Evolutionary conservation across 1,140 invertebrate genomes (phyloP).

Genomic region (Nebria ingens): DNA sequence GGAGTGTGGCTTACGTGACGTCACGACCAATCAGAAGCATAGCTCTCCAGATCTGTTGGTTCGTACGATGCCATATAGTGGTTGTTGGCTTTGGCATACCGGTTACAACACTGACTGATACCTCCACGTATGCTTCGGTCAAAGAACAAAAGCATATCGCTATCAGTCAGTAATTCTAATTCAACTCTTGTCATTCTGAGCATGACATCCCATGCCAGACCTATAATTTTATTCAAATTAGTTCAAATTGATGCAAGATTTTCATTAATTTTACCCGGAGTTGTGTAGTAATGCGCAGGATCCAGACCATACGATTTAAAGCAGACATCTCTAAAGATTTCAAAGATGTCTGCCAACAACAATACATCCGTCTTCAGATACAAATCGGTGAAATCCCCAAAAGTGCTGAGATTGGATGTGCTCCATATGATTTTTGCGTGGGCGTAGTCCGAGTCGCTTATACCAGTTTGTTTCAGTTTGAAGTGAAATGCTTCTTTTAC

Average conservation of each 20-base stretch:
- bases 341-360: slow-evolving; percentile 34
- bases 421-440: slow-evolving; percentile 32
- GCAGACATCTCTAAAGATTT: slow-evolving; percentile 30
- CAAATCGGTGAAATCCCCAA: slow-evolving; percentile 32
- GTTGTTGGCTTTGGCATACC: neutral
- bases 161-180: neutral
- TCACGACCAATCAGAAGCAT: no score
- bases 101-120: no score
- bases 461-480: slow-evolving; percentile 19
- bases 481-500: slow-evolving; percentile 23
- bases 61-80: no score
- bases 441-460: slow-evolving; percentile 26
- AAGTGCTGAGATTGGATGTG: slow-evolving; percentile 26
- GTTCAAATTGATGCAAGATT: no score
- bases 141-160: neutral
- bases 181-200: slow-evolving; percentile 21
- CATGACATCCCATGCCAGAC: slow-evolving; percentile 33
- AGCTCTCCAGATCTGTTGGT: no score
- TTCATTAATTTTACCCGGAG: no score
- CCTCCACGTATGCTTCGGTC: no score
- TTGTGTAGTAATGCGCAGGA: no score
- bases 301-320: slow-evolving; percentile 21
- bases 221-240: slow-evolving; percentile 27
- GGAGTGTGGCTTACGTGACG: no score
- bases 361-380: slow-evolving; percentile 30